phyloP scores from a whole-genome alignment of 92 coral and sea anemone species.

The Virgularia gustaviana region DNA sequence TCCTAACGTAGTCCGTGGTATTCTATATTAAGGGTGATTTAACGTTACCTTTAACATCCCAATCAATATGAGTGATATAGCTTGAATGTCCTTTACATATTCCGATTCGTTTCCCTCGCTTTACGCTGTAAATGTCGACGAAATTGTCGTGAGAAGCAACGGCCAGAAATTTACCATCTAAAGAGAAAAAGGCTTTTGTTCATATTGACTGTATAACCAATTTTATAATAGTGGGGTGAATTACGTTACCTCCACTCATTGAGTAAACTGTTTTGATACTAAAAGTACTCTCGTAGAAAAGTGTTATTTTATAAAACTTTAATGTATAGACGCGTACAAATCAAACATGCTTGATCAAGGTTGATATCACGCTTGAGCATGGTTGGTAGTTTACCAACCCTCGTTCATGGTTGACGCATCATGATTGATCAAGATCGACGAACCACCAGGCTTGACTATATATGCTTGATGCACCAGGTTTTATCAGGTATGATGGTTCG shows the following conservation, averaged over 20 bases:
- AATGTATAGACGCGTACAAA: no score
- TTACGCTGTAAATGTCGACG: conserved; percentile 96
- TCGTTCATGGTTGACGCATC: no score
- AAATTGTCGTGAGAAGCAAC: conserved; percentile 96
- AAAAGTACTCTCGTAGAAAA: neutral
- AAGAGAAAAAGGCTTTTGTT: neutral
- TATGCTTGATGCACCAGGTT: no score
- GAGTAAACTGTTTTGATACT: neutral
- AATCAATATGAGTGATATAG: conserved; percentile 92
- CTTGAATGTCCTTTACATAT: conserved; percentile 93
- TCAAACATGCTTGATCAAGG: no score
- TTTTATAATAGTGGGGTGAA: neutral
- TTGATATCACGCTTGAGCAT: no score
- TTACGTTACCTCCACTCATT: neutral
- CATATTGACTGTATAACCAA: neutral
- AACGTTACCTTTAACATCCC: conserved; percentile 94
- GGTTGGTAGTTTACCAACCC: no score
- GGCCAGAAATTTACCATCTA: conserved; percentile 96
- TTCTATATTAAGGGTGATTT: no score
- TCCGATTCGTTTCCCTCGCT: conserved; percentile 83
- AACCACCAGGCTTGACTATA: no score
- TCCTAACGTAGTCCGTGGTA: no score
- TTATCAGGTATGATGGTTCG: no score
- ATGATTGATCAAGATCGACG: no score
- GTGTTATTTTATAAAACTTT: no score